These are phyloP conservation scores for Fregetta grallaria DNA, from an alignment of 2,113 vertebrate species.

Conservation along the genomic window DNA sequence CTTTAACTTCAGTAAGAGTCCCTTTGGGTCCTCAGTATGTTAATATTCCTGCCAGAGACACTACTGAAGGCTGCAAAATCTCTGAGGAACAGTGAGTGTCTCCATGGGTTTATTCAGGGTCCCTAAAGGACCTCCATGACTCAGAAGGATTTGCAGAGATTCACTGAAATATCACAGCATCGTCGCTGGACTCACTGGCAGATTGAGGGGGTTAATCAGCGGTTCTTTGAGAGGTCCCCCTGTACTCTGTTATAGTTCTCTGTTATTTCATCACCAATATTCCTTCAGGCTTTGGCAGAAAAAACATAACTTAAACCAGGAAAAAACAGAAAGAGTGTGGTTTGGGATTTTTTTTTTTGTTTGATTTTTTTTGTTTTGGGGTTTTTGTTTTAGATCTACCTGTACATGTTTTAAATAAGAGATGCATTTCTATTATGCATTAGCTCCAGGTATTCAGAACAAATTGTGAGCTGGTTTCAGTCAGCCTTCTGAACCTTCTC, in stretches of 20 bases:
- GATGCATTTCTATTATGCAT: not conserved
- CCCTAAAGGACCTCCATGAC: not conserved
- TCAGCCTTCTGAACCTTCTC: not conserved
- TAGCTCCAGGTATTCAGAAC: not conserved
- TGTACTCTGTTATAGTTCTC: not conserved
- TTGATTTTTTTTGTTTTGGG: not conserved
- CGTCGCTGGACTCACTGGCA: not conserved
- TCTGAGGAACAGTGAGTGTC: not conserved
- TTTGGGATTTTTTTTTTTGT: no score
- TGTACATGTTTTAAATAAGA: not conserved
- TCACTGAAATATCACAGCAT: not conserved
- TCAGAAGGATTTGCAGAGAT: not conserved
- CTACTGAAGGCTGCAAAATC: not conserved
- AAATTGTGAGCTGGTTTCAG: not conserved
- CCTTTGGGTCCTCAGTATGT: not conserved
- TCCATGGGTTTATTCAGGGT: not conserved
- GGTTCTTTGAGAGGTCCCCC: not conserved
- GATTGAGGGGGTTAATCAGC: not conserved
- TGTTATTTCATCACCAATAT: not conserved
- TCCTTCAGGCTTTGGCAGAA: not conserved
- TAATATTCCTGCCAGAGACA: not conserved
- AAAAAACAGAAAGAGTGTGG: not conserved
- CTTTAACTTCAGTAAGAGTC: not conserved
- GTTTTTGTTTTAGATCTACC: not conserved
- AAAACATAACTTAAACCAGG: not conserved